Evolutionary conservation across 2,888 invertebrate genomes (phyloP), one percentile per base, ranked within the genome.

Genomic region (Tachina fera): DNA sequence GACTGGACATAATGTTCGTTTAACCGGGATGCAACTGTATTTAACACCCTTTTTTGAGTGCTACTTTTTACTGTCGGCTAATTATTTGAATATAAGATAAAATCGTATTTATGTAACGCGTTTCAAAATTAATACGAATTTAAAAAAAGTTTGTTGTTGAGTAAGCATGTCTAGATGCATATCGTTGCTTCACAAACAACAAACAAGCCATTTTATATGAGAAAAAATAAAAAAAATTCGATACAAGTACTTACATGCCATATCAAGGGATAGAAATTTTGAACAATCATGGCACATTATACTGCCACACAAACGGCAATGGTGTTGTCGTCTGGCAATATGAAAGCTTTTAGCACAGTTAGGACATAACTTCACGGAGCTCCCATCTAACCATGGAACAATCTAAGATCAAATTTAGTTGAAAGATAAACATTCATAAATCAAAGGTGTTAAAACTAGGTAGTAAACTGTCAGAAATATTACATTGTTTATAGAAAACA

Each of bases 351-450:
- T 96, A 0, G 98, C 97, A 93, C 99, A 99, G 88, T 95, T 96
- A 0, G 98, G 98, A 92, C 99, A 99, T 10, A 97, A 93, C 86
- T 96, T 96, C 0, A 98, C 98, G 75, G 96, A 96, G 67, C 95
- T 95, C 49, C 99, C 99, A 90, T 98, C 97, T 61, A 98, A 93
- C 99, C 99, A 99, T 47, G 97, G 96, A 6, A 99, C 99, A 80
- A 94, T 93, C 94, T 95, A 89, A 78, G 86, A 1, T n/a, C 75
- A 47, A 58, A 31, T 70, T 39, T 43, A 16, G 9, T 61, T 43
- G 5, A 13, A 56, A 63, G 31, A 43, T 11, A 61, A 61, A 61
- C 8, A 61, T 43, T 43, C 16, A 10, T 16, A 61, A 19, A 9
- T 19, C 31, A 31, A 45, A 13, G 13, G 31, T 31, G 6, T 31